phyloP scores from a whole-genome alignment of 2,113 vertebrate species.

The Alethe castanea region DNA sequence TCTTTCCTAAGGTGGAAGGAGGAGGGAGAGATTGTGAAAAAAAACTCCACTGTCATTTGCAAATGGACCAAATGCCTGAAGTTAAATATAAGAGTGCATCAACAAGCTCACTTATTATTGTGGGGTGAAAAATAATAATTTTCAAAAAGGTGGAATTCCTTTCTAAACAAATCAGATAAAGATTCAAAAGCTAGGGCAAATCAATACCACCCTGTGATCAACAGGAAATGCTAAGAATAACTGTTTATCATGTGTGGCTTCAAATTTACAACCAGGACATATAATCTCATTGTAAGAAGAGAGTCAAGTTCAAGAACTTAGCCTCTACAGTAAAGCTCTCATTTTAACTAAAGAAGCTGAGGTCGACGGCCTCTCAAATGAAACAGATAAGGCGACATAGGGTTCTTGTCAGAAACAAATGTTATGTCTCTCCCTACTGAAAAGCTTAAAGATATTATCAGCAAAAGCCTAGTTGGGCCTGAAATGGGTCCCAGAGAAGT shows the following conservation, averaged over 20 bases:
- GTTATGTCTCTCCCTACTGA: slow-evolving; percentile 77
- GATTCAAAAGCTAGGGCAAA: slow-evolving; percentile 26
- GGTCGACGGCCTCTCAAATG: slow-evolving; percentile 77
- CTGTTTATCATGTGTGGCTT: slow-evolving; percentile 63
- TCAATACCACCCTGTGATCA: slow-evolving; percentile 56
- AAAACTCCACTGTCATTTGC: not conserved
- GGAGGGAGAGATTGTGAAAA: not conserved
- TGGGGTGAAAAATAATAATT: not conserved
- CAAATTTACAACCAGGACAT: slow-evolving; percentile 69
- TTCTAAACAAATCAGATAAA: not conserved
- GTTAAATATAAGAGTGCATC: not conserved
- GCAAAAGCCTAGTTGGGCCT: slow-evolving; percentile 75
- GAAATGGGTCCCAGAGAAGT: slow-evolving; percentile 78
- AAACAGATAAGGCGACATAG: slow-evolving; percentile 81
- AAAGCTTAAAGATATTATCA: slow-evolving; percentile 81
- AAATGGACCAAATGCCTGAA: not conserved
- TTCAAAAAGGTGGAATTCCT: not conserved
- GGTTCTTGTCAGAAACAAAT: slow-evolving; percentile 85
- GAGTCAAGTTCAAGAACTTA: slow-evolving; percentile 76
- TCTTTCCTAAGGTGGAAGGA: not conserved
- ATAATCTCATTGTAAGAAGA: slow-evolving; percentile 66
- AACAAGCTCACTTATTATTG: not conserved
- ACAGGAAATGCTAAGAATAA: slow-evolving; percentile 72
- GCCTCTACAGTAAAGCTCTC: slow-evolving; percentile 68
- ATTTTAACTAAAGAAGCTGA: slow-evolving; percentile 72